These are phyloP conservation scores for Parasteatoda tepidariorum DNA, from an alignment of 1,140 invertebrate species.

Conservation along the genomic window DNA sequence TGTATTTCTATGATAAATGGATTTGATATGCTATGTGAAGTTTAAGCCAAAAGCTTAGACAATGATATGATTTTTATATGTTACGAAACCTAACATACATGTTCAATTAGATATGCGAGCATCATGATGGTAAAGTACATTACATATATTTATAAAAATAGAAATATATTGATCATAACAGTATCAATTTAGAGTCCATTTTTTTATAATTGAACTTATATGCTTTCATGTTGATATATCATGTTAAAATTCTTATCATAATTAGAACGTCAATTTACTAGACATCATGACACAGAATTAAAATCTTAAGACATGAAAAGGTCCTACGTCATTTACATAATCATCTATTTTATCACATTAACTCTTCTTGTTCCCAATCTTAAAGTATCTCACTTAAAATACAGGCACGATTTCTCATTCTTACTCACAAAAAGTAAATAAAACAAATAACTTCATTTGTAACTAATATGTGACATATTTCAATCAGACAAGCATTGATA, in stretches of 20 bases:
- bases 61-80: too few species aligned
- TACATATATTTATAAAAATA: neutral
- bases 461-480: neutral
- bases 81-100: too few species aligned
- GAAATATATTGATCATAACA: neutral
- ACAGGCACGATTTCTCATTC: constrained; percentile 8
- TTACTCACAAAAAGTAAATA: neutral
- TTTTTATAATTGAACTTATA: neutral
- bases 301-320: constrained; percentile 10
- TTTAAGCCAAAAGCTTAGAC: too few species aligned
- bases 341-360: constrained; percentile 19
- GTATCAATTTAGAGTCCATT: neutral
- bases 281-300: neutral
- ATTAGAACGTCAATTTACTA: neutral
- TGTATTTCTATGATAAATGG: too few species aligned
- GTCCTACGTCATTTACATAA: neutral
- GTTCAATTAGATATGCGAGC: too few species aligned
- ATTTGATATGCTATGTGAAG: too few species aligned
- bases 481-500: neutral
- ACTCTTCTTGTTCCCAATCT: constrained; percentile 31
- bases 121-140: too few species aligned
- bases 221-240: neutral
- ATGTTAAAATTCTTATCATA: constrained; percentile 16
- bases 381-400: constrained; percentile 14
- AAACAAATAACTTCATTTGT: neutral